Percentiles rank a stretch among this genome's conserved stretches.
These are phyloP conservation scores for Haliclona indistincta DNA, from an alignment of 37 sponge, comb jelly and placozoan species.

Conservation along the genomic window DNA sequence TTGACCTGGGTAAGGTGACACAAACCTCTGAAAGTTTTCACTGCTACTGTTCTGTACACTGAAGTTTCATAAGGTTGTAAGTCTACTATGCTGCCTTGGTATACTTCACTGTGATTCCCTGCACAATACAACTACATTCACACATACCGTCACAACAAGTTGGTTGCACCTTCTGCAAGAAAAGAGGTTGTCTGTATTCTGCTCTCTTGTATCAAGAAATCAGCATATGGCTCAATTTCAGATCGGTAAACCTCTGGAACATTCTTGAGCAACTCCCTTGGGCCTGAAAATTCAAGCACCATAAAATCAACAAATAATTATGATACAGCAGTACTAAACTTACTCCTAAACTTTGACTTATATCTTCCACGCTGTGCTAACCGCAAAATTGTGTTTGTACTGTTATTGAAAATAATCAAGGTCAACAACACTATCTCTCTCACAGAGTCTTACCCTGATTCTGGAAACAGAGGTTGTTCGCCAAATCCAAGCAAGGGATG, in stretches of 20 bases:
- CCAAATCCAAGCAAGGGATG: too few species aligned
- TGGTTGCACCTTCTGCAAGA: conserved; percentile 3
- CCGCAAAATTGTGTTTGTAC: too few species aligned
- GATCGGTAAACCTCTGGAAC: not conserved
- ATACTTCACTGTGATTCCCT: not conserved
- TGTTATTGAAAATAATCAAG: too few species aligned
- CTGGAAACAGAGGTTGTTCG: too few species aligned
- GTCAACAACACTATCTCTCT: too few species aligned
- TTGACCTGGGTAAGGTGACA: too few species aligned
- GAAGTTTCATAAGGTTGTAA: not conserved
- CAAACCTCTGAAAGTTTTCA: not conserved
- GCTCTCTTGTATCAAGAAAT: not conserved
- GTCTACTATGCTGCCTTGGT: not conserved
- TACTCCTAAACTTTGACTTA: too few species aligned
- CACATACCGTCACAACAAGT: not conserved
- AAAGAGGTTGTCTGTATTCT: not conserved
- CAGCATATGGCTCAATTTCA: not conserved
- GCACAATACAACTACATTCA: not conserved
- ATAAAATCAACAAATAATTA: too few species aligned
- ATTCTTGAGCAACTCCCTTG: not conserved
- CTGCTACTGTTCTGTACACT: not conserved
- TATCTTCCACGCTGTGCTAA: too few species aligned
- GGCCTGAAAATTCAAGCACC: not conserved
- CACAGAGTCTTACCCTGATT: too few species aligned
- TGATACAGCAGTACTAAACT: too few species aligned